A percentile compares a stretch with the other conserved stretches of the same genome.
These are phyloP conservation scores for Knipowitschia caucasica DNA, from an alignment of 2,797 vertebrate genomes.

Conservation along the genomic window DNA sequence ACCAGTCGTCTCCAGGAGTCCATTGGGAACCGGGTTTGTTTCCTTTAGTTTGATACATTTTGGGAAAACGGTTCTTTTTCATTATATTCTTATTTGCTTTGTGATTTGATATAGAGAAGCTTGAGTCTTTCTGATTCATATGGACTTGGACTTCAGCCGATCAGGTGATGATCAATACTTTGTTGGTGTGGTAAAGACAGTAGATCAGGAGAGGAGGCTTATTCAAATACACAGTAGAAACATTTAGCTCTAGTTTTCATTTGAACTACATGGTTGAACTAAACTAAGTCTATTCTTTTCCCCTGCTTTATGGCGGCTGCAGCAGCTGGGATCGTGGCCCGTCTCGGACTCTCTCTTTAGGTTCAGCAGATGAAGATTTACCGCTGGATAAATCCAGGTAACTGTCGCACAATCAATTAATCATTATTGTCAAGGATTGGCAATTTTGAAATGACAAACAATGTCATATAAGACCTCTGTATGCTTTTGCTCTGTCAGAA, in stretches of 20 bases:
- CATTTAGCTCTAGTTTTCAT: neutral
- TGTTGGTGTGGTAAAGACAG: neutral
- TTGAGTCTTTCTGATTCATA: constrained; percentile 50
- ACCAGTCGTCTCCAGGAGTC: constrained; percentile 30
- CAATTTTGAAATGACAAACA: too few relatives aligned
- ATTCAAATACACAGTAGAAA: too few relatives aligned
- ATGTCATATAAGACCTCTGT: too few relatives aligned
- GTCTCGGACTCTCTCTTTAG: constrained; percentile 77
- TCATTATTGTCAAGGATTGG: too few relatives aligned
- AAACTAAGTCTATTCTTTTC: neutral
- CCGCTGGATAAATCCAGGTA: neutral
- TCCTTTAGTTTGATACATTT: too few relatives aligned
- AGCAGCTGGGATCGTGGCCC: constrained; percentile 42
- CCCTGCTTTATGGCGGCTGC: neutral
- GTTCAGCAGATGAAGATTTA: constrained; percentile 47
- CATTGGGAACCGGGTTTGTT: constrained; percentile 45
- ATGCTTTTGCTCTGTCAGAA: too few relatives aligned
- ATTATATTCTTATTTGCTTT: neutral
- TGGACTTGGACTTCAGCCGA: constrained; percentile 37
- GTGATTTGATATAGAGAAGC: constrained; percentile 51
- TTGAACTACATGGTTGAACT: too few relatives aligned
- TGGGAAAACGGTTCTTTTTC: too few relatives aligned
- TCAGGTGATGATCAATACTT: constrained; percentile 7
- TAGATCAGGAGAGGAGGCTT: too few relatives aligned
- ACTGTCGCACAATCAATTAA: neutral